A percentile compares a stretch with the other conserved stretches of the same genome.
These are phyloP conservation scores for Leptonema lineaticorne DNA, from an alignment of 1,140 invertebrate species.

Conservation along the genomic window DNA sequence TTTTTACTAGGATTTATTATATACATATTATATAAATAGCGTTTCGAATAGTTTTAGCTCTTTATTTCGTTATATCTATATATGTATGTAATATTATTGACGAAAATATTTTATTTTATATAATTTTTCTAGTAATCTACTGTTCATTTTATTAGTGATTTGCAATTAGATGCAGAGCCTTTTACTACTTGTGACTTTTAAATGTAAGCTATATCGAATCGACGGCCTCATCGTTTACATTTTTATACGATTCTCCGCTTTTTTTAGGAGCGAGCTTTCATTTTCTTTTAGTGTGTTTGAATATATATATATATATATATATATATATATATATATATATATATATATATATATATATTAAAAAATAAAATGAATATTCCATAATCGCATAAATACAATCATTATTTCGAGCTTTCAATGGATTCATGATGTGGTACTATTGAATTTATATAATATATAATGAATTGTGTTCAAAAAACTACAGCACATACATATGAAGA, in stretches of 20 bases:
- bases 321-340: neutral
- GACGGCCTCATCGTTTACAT: neutral
- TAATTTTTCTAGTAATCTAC: no score
- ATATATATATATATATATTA: neutral
- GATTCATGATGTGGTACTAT: neutral
- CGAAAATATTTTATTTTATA: no score
- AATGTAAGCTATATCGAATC: slow-evolving; percentile 12
- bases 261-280: neutral
- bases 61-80: no score
- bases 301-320: neutral
- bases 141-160: slow-evolving; percentile 47
- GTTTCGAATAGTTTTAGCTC: no score
- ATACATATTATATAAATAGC: no score
- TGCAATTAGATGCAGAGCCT: slow-evolving; percentile 41
- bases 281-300: neutral
- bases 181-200: slow-evolving; percentile 28
- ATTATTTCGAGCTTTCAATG: neutral
- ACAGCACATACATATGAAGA: no score
- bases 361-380: neutral
- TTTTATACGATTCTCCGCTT: slow-evolving; percentile 5
- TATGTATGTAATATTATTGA: no score
- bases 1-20: no score
- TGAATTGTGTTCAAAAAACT: neutral
- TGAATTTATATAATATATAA: neutral
- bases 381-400: slow-evolving; percentile 6